A percentile compares a stretch with the other conserved stretches of the same genome.
Conservation (phyloP, 1,140 invertebrate species). For the Theocolax elegans region DNA sequence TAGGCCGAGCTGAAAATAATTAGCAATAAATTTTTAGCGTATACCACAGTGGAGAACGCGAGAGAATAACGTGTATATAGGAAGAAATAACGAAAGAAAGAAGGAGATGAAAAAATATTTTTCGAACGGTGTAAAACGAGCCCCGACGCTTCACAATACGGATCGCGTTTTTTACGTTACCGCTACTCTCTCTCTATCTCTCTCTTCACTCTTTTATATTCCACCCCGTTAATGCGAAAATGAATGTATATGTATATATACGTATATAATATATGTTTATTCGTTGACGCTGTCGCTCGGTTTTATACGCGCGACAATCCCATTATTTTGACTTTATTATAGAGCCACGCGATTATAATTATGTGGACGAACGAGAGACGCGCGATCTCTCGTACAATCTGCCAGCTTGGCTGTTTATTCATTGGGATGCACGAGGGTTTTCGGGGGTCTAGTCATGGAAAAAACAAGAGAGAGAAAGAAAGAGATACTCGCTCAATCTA, state of each 20-base stretch:
- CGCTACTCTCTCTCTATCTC: constrained; percentile 11
- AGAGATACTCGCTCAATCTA: not conserved
- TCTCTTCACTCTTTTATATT: constrained; percentile 38
- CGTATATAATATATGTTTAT: constrained; percentile 2
- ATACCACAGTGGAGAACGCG: too few species aligned
- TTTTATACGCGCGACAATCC: not conserved
- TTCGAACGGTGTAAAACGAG: too few species aligned
- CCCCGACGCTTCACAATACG: not conserved
- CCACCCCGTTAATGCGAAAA: constrained; percentile 25
- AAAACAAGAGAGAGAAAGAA: not conserved
- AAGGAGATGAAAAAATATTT: too few species aligned
- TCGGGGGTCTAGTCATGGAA: not conserved
- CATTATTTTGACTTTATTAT: constrained; percentile 36
- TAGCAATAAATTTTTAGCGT: too few species aligned
- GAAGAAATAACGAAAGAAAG: too few species aligned
- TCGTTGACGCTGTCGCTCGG: not conserved
- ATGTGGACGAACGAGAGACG: constrained; percentile 15
- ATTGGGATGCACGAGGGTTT: not conserved
- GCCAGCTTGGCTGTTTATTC: constrained; percentile 5
- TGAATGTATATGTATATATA: not conserved
- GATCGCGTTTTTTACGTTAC: too few species aligned
- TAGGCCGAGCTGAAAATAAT: too few species aligned
- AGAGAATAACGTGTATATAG: too few species aligned
- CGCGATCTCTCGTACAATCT: constrained; percentile 1
- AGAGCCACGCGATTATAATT: constrained; percentile 28